phyloP scores from a whole-genome alignment of 2,113 vertebrate genomes.

The Hassar affinis region DNA sequence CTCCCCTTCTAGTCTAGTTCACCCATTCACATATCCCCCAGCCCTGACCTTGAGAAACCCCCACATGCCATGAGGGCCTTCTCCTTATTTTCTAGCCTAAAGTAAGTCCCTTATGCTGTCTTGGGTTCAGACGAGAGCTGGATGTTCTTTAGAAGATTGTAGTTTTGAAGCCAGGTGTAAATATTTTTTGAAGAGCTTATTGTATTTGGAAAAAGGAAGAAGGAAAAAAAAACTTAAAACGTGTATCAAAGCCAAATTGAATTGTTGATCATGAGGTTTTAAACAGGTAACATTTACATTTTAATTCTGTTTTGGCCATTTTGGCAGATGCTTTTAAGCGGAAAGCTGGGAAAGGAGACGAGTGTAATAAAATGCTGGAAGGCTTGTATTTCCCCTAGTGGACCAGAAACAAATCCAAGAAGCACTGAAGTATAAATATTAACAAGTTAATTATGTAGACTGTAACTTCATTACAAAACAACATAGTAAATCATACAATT shows the following conservation, averaged over 20 bases:
- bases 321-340: not conserved
- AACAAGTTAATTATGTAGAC: not conserved
- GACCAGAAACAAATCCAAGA: not conserved
- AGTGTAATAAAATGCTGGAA: not conserved
- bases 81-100: constrained; percentile 3
- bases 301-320: not conserved
- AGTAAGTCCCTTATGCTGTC: constrained; percentile 34
- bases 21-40: constrained; percentile 51
- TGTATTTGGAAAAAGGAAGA: not conserved
- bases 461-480: not conserved
- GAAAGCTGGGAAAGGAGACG: not conserved
- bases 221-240: not conserved
- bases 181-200: not conserved
- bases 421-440: not conserved
- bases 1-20: constrained; percentile 67
- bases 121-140: not conserved
- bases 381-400: not conserved
- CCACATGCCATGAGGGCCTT: constrained; percentile 32
- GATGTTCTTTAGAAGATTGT: not conserved
- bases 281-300: not conserved
- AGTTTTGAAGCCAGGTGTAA: not conserved
- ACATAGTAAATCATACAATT: not conserved
- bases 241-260: not conserved
- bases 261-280: not conserved
- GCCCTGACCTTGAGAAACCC: constrained; percentile 69